phyloP scores from a whole-genome alignment of 2,797 vertebrate species.

The Falco novaeseelandiae region DNA sequence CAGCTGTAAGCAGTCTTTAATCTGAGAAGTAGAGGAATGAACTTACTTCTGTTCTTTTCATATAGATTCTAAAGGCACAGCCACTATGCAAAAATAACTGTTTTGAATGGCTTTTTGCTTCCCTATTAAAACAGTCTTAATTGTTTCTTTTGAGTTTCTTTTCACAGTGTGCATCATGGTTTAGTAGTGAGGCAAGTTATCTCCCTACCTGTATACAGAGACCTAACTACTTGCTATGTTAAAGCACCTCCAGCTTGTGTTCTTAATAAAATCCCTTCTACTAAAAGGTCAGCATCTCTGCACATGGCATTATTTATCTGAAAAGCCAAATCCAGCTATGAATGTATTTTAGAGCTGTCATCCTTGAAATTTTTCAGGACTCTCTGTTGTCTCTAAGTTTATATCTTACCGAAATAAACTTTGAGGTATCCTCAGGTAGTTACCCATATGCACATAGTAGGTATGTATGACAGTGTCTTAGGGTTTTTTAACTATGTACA shows the following conservation, averaged over 20 bases:
- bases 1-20: neutral
- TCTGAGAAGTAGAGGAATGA: neutral
- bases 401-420: neutral
- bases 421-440: neutral
- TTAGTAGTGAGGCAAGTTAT: neutral
- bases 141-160: neutral
- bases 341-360: neutral
- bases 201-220: neutral
- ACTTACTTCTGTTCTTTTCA: neutral
- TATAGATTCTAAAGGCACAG: neutral
- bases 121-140: neutral
- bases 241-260: neutral
- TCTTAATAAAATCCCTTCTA: neutral
- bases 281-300: neutral
- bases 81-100: neutral
- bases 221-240: neutral
- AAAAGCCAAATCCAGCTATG: neutral
- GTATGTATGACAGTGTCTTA: neutral
- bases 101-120: neutral
- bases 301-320: neutral
- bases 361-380: neutral
- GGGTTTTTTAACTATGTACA: neutral
- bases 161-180: neutral
- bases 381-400: neutral
- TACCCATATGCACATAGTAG: neutral